Base-by-base conservation (phyloP, 1,140 invertebrate species). In the Listronotus bonariensis region DNA sequence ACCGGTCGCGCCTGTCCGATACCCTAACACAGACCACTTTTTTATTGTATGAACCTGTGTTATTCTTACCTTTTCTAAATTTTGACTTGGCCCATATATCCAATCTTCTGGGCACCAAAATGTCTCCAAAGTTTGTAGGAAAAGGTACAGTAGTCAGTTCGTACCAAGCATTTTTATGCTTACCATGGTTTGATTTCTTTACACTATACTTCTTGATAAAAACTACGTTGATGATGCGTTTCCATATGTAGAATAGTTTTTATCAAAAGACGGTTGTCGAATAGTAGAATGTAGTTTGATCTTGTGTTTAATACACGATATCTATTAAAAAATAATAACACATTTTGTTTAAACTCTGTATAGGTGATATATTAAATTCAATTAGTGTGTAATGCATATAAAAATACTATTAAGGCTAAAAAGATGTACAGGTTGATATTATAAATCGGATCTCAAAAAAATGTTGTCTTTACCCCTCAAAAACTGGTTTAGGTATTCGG, bases 201-300 rank as follows among this genome's bases (percentile, higher is more conserved):
- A 73, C 68, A 10, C 62, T 74, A 68, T 86, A 85, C 69, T 83
- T 80, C 48, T 82, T 81, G 15, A 92, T 79, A 59, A 92, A 92
- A n/a, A 92, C 74, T 0, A 89, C 86, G 68, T 90, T 89, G 2
- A 91, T 82, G 18, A 91, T 87, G 66, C 87, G 82, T 42, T 88
- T 91, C 91, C 91, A 92, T 8, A 93, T 69, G 68, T 90, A 89
- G 69, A 86, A 82, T 63, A 89, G 79, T n/a, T 87, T 81, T 82
- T 78, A 15, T 79, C 76, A 57, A 92, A 87, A 93, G 76, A 34
- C 87, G 80, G 40, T 80, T 75, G 73, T 92, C 89, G 65, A 91
- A 82, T 0, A 91, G 76, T 31, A 91, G 75, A 32, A 92, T 77
- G 67, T 86, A 92, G 65, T 85, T 87, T 8, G 86, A 85, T 75